Base-by-base conservation (phyloP, 2,113 vertebrate genomes). In the Rana temporaria region DNA sequence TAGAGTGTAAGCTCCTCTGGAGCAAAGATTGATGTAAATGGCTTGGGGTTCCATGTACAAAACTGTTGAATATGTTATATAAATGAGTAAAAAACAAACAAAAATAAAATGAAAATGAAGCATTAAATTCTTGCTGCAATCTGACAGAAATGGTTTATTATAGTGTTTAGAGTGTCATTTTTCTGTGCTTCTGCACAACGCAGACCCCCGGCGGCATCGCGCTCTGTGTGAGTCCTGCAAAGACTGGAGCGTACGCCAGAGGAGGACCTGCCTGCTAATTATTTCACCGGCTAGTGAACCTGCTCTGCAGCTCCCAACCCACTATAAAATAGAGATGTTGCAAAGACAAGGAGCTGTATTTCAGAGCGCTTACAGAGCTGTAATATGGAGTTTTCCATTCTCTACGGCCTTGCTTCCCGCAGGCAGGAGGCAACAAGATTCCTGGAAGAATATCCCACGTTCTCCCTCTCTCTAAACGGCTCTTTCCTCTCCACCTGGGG, bases 41-140 rank as follows among this genome's bases (percentile, higher is more conserved):
- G 6, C 9, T 9, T 42, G 6, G 9, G 5, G 38, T 9, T 42
- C 6, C 6, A 2, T 42, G 38, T 42, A 42, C 9, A 42, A 9
- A 6, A 42, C 38, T 48, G 42, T 48, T 48, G 9, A 12, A 48
- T 48, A 48, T 48, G 42, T 48, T 48, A 11, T 48, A 48, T 48
- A 11, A 14, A 48, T 48, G 38, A 42, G 38, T 42, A 42, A 42
- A 48, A 12, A 1, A n/a, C n/a, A n/a, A n/a, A n/a, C n/a, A n/a
- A n/a, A 48, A 48, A 60, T 60, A 55, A 60, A 38, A 56, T 42
- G 72, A 42, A 38, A 75, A 75, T 75, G 72, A 62, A 59, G 71
- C 55, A 59, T 74, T 22, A 74, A 59, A 74, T 59, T 56, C 55
- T 55, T 60, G 26, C 18, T 59, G 16, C 59, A 74, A 74, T 74